phyloP scores from a whole-genome alignment of 1,140 invertebrate species.

The Lepidostoma basale region DNA sequence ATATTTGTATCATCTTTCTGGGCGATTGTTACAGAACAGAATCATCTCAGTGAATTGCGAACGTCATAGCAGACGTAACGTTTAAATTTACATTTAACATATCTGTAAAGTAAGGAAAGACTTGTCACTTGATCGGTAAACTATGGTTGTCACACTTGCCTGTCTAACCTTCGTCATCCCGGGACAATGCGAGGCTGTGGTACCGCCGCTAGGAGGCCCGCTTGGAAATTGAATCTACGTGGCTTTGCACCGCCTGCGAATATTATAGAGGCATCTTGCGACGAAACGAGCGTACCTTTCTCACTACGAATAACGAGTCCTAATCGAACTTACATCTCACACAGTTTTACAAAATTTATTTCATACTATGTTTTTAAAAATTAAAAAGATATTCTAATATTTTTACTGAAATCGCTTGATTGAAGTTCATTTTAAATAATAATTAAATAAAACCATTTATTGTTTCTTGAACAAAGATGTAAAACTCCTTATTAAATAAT shows the following conservation, averaged over 20 bases:
- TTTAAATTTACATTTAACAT: neutral
- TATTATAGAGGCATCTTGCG: neutral
- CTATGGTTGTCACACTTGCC: slow-evolving; percentile 37
- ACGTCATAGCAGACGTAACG: neutral
- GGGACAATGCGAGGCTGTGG: slow-evolving; percentile 38
- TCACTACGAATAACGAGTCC: too few species aligned
- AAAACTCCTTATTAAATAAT: too few species aligned
- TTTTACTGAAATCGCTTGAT: too few species aligned
- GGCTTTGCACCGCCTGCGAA: slow-evolving; percentile 13
- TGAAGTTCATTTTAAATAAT: too few species aligned
- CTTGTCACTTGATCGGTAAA: slow-evolving; percentile 42
- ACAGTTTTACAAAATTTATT: too few species aligned
- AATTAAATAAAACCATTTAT: too few species aligned
- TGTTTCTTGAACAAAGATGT: too few species aligned
- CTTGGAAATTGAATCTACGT: slow-evolving; percentile 25
- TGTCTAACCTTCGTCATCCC: slow-evolving; percentile 42
- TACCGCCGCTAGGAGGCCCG: slow-evolving; percentile 31
- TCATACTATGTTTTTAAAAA: too few species aligned
- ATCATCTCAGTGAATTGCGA: neutral
- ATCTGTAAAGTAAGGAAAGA: neutral
- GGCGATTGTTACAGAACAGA: neutral
- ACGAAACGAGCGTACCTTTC: neutral
- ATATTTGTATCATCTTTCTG: neutral
- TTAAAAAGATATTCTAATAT: too few species aligned
- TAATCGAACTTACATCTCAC: too few species aligned